phyloP scores from a whole-genome alignment of 2,888 invertebrate species.

The Adelphocoris suturalis region DNA sequence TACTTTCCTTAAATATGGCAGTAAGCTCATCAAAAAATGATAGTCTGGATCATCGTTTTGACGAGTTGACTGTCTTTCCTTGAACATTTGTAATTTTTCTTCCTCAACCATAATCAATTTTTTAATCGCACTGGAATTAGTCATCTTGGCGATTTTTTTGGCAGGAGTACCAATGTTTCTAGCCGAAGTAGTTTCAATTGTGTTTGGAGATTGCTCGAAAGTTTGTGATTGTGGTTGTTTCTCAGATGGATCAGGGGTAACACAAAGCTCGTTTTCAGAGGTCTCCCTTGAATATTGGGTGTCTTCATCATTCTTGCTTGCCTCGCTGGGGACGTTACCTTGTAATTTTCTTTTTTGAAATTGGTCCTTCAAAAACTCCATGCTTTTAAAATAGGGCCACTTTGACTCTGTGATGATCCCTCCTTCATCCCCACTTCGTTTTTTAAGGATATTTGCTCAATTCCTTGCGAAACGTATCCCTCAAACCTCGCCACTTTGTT shows the following conservation, averaged over 20 bases:
- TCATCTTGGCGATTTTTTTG: not conserved
- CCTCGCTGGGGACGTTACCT: conserved; percentile 4
- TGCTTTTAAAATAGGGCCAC: not conserved
- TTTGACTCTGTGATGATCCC: not conserved
- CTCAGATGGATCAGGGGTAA: conserved; percentile 12
- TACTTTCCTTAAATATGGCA: conserved; percentile 38
- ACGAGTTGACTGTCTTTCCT: conserved; percentile 19
- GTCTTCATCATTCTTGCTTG: conserved; percentile 14
- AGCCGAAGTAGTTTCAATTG: not conserved
- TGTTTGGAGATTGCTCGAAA: conserved; percentile 7
- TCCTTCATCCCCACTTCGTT: conserved; percentile 8
- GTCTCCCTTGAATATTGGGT: not conserved
- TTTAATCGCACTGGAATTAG: conserved; percentile 27
- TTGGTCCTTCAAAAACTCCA: conserved; percentile 25
- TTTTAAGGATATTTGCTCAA: not conserved
- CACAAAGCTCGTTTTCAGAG: no score
- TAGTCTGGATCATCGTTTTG: conserved; percentile 9
- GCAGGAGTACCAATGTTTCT: not conserved
- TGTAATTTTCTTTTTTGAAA: conserved; percentile 3
- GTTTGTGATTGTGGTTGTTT: conserved; percentile 38
- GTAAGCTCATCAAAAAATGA: conserved; percentile 42
- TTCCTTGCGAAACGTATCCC: conserved; percentile 14
- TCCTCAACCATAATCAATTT: conserved; percentile 38
- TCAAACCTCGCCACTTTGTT: not conserved
- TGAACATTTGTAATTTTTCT: conserved; percentile 29